Conservation (phyloP, 2,113 vertebrate genomes). For the Romanogobio albipinnatus region DNA sequence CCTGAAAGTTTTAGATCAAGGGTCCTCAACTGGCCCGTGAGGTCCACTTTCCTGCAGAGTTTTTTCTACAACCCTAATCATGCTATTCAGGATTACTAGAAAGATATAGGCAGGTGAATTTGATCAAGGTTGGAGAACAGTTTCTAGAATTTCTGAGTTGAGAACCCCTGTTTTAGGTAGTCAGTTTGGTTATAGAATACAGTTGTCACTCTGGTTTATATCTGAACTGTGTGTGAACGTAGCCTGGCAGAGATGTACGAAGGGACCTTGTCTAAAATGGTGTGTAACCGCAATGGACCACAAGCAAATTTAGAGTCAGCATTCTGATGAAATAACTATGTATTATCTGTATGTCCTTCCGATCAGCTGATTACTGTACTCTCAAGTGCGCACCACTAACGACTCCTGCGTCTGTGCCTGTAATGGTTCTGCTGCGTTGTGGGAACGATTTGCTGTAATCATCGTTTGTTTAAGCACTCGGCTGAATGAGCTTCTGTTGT, state of each 20-base stretch:
- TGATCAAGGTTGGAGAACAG: too few species aligned
- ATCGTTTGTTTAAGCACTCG: slow-evolving; percentile 60
- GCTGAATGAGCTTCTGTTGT: slow-evolving; percentile 65
- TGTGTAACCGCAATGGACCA: neutral
- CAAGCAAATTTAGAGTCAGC: slow-evolving; percentile 3
- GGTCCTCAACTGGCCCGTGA: too few species aligned
- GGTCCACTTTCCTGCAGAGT: too few species aligned
- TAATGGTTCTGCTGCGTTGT: slow-evolving; percentile 40
- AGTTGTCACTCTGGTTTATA: neutral
- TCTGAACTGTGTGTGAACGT: neutral
- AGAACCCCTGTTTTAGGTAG: neutral
- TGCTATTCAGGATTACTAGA: too few species aligned
- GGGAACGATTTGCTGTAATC: slow-evolving; percentile 54
- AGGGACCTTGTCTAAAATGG: neutral
- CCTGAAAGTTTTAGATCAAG: neutral
- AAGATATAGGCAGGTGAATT: too few species aligned
- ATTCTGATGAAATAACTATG: slow-evolving; percentile 6
- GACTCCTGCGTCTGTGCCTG: slow-evolving; percentile 24
- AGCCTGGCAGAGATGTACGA: neutral
- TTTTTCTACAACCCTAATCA: too few species aligned
- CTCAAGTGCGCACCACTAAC: slow-evolving; percentile 46
- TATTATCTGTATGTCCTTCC: slow-evolving; percentile 2
- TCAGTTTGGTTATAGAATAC: neutral
- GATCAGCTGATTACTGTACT: slow-evolving; percentile 37
- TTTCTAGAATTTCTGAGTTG: too few species aligned